Percentiles rank a stretch among this genome's conserved stretches.
Evolutionary conservation across 2,797 vertebrate genomes (phyloP).

Genomic region (Falco rusticolus): DNA sequence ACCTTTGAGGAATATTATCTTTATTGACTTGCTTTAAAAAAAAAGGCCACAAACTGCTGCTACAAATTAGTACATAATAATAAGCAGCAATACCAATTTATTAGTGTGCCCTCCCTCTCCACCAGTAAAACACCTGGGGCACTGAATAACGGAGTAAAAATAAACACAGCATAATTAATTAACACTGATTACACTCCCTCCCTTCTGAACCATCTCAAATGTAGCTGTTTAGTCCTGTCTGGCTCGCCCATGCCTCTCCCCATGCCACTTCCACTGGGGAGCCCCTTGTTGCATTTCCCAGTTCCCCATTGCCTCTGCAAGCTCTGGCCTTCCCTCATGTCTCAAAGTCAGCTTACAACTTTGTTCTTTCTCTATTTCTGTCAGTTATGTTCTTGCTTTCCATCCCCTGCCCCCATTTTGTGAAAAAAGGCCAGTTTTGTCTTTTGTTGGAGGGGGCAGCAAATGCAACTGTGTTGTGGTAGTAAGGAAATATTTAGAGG

Average conservation of each 20-base stretch:
- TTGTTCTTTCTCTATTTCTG: not conserved
- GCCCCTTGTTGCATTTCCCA: not conserved
- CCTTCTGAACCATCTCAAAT: not conserved
- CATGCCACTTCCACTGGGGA: not conserved
- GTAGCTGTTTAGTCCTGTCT: not conserved
- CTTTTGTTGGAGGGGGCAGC: not conserved
- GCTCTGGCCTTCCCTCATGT: not conserved
- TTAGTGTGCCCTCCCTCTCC: conserved; percentile 57
- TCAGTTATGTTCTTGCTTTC: not conserved
- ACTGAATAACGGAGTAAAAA: conserved; percentile 58
- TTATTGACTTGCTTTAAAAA: conserved; percentile 74
- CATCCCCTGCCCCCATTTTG: not conserved
- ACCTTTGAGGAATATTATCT: conserved; percentile 81
- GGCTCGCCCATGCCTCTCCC: not conserved
- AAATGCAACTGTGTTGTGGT: not conserved
- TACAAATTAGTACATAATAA: conserved; percentile 68
- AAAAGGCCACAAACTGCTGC: conserved; percentile 27
- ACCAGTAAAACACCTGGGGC: conserved; percentile 62
- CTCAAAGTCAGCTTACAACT: accelerated
- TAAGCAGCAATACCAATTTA: conserved; percentile 68
- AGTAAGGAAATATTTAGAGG: not conserved
- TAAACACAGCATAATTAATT: conserved; percentile 58
- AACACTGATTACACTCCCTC: conserved; percentile 46
- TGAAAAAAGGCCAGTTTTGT: not conserved
- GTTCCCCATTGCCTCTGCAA: not conserved